phyloP scores from a whole-genome alignment of 2,888 invertebrate genomes.

The Atethmia centrago region DNA sequence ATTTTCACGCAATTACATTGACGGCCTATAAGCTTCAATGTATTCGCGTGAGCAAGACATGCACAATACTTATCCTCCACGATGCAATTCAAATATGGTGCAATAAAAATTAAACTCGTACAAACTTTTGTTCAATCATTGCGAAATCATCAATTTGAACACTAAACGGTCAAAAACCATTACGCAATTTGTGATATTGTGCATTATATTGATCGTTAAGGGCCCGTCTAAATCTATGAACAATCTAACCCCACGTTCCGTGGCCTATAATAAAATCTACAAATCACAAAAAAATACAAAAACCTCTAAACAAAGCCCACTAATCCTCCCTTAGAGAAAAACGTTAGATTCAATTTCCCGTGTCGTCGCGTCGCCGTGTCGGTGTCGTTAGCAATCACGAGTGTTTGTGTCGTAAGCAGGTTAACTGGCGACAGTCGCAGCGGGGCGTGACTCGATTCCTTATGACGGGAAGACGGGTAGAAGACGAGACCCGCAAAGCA shows the following conservation, averaged over 20 bases:
- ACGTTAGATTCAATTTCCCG: conserved; percentile 75
- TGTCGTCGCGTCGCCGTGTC: conserved; percentile 72
- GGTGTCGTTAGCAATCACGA: conserved; percentile 81
- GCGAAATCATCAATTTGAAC: no score
- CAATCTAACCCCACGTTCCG: neutral
- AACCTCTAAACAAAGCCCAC: conserved; percentile 50
- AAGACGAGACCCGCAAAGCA: conserved; percentile 7
- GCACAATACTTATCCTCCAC: no score
- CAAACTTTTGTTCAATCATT: no score
- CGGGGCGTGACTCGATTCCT: conserved; percentile 80
- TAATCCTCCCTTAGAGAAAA: conserved; percentile 66
- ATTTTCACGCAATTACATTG: no score
- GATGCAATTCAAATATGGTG: no score
- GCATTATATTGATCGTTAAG: no score
- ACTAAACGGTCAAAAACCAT: no score
- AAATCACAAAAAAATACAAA: conserved; percentile 2
- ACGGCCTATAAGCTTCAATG: no score
- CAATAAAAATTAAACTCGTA: no score
- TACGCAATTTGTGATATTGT: no score
- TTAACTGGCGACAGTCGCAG: conserved; percentile 75
- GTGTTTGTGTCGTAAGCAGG: conserved; percentile 80
- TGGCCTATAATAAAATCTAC: neutral
- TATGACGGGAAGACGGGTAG: conserved; percentile 62
- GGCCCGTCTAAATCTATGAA: neutral
- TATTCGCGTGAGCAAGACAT: no score